phyloP scores from a whole-genome alignment of 2,113 vertebrate genomes.

The Athene noctua region DNA sequence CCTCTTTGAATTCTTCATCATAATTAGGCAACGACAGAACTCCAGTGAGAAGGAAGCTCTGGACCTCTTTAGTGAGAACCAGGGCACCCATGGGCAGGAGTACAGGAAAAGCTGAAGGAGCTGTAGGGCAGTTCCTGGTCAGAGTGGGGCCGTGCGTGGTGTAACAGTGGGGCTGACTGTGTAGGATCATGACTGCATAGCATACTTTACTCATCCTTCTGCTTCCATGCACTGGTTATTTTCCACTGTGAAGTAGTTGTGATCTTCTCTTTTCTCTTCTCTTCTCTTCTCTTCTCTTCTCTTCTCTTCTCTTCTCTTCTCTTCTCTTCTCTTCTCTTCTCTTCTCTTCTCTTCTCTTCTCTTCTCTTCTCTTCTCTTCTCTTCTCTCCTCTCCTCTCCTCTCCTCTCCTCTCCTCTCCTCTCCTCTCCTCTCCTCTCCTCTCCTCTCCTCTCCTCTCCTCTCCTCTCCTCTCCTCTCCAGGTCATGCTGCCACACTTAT shows the following conservation, averaged over 20 bases:
- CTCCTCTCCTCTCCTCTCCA: neutral
- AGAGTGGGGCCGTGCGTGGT: neutral
- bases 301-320: too few species aligned
- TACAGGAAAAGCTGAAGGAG: neutral
- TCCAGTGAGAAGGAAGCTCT: neutral
- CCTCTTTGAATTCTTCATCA: neutral
- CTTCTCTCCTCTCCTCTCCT: too few species aligned
- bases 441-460: neutral
- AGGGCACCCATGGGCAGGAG: neutral
- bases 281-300: too few species aligned
- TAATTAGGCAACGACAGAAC: neutral
- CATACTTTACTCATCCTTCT: neutral
- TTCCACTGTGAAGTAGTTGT: neutral
- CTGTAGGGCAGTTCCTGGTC: neutral
- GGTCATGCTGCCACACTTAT: neutral
- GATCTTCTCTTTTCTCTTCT: neutral
- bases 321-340: too few species aligned
- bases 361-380: too few species aligned
- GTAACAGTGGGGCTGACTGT: neutral
- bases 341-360: too few species aligned
- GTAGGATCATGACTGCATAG: neutral
- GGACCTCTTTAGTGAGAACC: neutral
- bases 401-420: too few species aligned
- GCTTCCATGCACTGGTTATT: neutral
- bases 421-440: neutral